Evolutionary conservation across 2,113 vertebrate species (phyloP).

Genomic region (Nansenia antarctica): DNA sequence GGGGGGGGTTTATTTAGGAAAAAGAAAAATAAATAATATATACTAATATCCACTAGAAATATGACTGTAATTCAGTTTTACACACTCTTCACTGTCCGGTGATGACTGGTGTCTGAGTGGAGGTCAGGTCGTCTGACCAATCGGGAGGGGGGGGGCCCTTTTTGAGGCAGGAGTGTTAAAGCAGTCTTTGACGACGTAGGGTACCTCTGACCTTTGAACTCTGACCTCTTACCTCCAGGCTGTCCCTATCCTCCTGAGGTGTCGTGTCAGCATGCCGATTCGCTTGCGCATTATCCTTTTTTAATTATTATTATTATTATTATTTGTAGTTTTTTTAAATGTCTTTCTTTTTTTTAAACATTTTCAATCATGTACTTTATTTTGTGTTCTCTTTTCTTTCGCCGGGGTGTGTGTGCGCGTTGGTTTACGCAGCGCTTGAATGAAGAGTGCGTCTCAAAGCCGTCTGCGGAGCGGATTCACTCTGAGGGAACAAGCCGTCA

Average conservation of each 20-base stretch:
- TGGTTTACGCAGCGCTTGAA: constrained; percentile 82
- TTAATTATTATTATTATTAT: no score
- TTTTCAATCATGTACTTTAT: constrained; percentile 28
- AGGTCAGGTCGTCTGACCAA: constrained; percentile 19
- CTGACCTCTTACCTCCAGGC: constrained; percentile 44
- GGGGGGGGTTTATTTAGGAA: constrained; percentile 33
- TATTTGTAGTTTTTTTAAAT: neutral
- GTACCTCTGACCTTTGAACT: constrained; percentile 26
- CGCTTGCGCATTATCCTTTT: constrained; percentile 35
- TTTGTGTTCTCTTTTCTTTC: constrained; percentile 12
- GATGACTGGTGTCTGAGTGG: neutral
- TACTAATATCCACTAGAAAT: constrained; percentile 28
- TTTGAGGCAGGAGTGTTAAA: neutral
- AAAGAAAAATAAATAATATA: constrained; percentile 2
- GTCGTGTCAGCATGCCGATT: constrained; percentile 81
- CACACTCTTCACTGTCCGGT: constrained; percentile 15
- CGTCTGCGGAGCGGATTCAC: constrained; percentile 85
- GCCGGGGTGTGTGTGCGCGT: constrained; percentile 54
- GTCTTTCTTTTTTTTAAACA: constrained; percentile 9
- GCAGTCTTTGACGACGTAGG: constrained; percentile 26
- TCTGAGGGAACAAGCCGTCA: constrained; percentile 85
- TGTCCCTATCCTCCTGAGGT: constrained; percentile 71
- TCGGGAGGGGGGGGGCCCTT: constrained; percentile 20
- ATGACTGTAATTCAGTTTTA: constrained; percentile 18
- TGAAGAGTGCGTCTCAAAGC: constrained; percentile 96